Base-by-base conservation (phyloP, 2,797 vertebrate species). In the Neosalanx taihuensis region DNA sequence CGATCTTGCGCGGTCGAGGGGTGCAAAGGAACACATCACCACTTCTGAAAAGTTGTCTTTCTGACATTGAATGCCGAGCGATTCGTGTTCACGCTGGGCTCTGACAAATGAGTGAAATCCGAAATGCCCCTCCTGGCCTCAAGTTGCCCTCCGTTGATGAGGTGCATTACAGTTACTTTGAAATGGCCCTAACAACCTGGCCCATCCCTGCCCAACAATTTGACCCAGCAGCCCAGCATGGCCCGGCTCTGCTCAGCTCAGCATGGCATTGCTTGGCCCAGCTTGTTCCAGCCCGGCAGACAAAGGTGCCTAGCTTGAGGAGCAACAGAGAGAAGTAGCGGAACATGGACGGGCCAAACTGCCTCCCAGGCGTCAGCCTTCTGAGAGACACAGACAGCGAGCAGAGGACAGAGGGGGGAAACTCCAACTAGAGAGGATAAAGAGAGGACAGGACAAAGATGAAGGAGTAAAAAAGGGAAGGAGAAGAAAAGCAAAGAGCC, bases 261-360 rank as follows among this genome's bases (percentile, higher is more conserved):
- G 69, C 53, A 46, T 12, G 41, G 41, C 10, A 46, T 46, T 13
- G 41, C 41, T 46, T 46, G 41, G 41, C 41, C 41, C 41, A 46
- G 77, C 65, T 57, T 65, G 13, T 37, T 12, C 10, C 69, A 64
- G 53, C 74, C 46, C 78, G 76, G 62, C 13, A 83, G 82, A 88
- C 84, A 86, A 84, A 85, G 83, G 85, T 87, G 70, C 70, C 71
- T 51, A 72, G 82, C 76, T 80, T 83, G 80, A 86, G 84, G 86
- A 72, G 73, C 72, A 57, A 68, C 9, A 67, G 31, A 64, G 64
- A 76, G 75, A 84, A 87, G 79, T 79, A 63, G 12, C 62, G 76
- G 76, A 72, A 41, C 73, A 72, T 65, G 30, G 64, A 68, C 76
- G 72, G 69, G 78, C 46, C 72, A 76, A 72, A 64, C 62, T 70